These are phyloP conservation scores for Tinea semifulvella DNA, from an alignment of 2,888 invertebrate species.

Conservation along the genomic window DNA sequence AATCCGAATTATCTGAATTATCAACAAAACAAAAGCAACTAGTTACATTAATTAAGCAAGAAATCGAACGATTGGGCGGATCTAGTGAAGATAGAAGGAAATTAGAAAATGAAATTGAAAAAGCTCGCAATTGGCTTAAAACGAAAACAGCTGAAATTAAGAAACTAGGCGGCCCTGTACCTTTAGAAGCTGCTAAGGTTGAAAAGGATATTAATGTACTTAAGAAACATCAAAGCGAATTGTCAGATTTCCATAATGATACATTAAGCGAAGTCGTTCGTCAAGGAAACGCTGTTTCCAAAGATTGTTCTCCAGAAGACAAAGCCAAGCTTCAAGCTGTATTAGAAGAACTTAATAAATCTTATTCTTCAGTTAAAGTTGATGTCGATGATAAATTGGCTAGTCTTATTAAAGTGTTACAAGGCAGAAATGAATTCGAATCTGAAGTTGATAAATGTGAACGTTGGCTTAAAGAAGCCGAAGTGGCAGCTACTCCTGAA, in stretches of 20 bases:
- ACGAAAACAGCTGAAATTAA: constrained; percentile 78
- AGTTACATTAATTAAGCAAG: constrained; percentile 73
- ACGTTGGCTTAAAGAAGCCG: constrained; percentile 91
- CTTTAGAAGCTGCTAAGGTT: constrained; percentile 82
- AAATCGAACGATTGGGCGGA: constrained; percentile 75
- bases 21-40: constrained; percentile 80
- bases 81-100: constrained; percentile 78
- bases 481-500: constrained; percentile 84
- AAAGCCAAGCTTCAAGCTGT: constrained; percentile 71
- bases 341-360: constrained; percentile 73
- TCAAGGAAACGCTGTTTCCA: constrained; percentile 78
- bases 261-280: constrained; percentile 79
- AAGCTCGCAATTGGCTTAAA: constrained; percentile 83
- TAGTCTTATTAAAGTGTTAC: constrained; percentile 75
- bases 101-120: constrained; percentile 81
- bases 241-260: constrained; percentile 80
- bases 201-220: constrained; percentile 82
- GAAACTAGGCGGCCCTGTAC: constrained; percentile 78
- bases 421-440: constrained; percentile 84
- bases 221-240: constrained; percentile 78
- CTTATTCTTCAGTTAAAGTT: constrained; percentile 76
- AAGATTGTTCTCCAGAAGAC: constrained; percentile 82
- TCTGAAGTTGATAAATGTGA: constrained; percentile 81
- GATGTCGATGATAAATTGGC: constrained; percentile 78
- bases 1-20: constrained; percentile 75